A percentile compares a stretch with the other conserved stretches of the same genome.
phyloP scores from a whole-genome alignment of 2,113 vertebrate genomes.

The Tor tambroides region DNA sequence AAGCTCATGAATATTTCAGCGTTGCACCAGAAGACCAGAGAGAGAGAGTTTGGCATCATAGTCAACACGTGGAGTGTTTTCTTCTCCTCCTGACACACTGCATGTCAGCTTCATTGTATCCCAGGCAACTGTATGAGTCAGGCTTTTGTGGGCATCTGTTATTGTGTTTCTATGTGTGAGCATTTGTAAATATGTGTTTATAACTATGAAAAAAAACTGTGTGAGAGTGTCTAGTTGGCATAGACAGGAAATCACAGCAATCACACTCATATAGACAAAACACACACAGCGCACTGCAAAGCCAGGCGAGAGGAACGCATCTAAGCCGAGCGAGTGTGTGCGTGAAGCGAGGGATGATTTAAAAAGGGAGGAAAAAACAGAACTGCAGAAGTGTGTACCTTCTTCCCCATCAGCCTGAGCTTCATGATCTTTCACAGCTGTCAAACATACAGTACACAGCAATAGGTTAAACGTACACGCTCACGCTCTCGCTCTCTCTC shows the following conservation, averaged over 20 bases:
- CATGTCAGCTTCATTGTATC: slow-evolving; percentile 1
- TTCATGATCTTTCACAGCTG: slow-evolving; percentile 47
- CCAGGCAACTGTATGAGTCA: not conserved
- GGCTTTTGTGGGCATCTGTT: slow-evolving; percentile 12
- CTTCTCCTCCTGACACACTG: not conserved
- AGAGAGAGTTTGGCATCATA: slow-evolving; percentile 8
- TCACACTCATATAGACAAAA: slow-evolving; percentile 12
- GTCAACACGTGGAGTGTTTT: slow-evolving; percentile 11
- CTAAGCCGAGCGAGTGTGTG: slow-evolving; percentile 24
- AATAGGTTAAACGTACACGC: slow-evolving; percentile 33
- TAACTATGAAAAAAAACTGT: not conserved
- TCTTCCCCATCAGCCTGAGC: slow-evolving; percentile 26
- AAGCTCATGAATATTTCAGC: slow-evolving; percentile 39
- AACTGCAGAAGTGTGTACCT: slow-evolving; percentile 29
- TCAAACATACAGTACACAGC: slow-evolving; percentile 44
- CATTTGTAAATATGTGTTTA: not conserved
- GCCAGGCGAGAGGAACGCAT: slow-evolving; percentile 11
- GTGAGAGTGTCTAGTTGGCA: not conserved
- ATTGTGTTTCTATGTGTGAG: not conserved
- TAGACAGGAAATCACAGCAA: slow-evolving; percentile 28
- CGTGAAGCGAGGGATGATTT: slow-evolving; percentile 8
- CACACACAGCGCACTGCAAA: slow-evolving; percentile 13
- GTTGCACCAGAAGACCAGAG: not conserved
- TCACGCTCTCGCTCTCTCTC: too few relatives aligned
- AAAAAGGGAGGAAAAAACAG: not conserved